Base-by-base conservation (phyloP, 1,140 invertebrate species). In the Venturia canescens region DNA sequence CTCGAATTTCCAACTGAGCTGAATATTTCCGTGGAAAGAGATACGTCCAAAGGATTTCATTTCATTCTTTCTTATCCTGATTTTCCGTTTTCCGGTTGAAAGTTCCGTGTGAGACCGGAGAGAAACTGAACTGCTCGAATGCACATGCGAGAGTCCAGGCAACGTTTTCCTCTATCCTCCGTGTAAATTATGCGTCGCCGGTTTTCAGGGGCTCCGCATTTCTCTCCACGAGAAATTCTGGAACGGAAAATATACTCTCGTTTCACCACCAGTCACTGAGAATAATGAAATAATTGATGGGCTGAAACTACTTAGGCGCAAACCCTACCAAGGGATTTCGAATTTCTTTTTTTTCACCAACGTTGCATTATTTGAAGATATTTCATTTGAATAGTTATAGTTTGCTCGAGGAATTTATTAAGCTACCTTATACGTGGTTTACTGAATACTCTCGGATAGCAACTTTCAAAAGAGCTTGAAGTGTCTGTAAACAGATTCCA, bases 111-210 rank as follows among this genome's bases (percentile, higher is more conserved):
- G 5, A 9, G 38, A 9, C 13, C 53, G 53, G n/a, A 23, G 53
- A 57, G 53, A 57, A 57, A 18, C 21, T 23, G 53, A n/a, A 18
- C 53, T 57, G 21, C 53, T 57, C 21, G 53, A 57, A 57, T 57
- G 53, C 53, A 57, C 53, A 23, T 23, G 18, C 53, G n/a, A 57
- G 53, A 18, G 53, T 57, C 53, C 53, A 13, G 53, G 53, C 18
- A 57, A 23, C 53, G 53, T 57, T 57, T 57, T n/a, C 21, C 21
- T 23, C 53, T 57, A 57, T 57, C 4, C 1, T 5, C 21, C 21
- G 53, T n/a, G 53, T 5, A 23, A 57, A 57, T 57, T 57, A 57
- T 57, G 53, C 21, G 53, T n/a, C 53, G 53, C 53, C 53, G 53
- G 53, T 57, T 57, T 57, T 9, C 53, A 57, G 15, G 53, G 21